Base-by-base conservation (phyloP, 2,113 vertebrate genomes). In the Pseudopodoces humilis region DNA sequence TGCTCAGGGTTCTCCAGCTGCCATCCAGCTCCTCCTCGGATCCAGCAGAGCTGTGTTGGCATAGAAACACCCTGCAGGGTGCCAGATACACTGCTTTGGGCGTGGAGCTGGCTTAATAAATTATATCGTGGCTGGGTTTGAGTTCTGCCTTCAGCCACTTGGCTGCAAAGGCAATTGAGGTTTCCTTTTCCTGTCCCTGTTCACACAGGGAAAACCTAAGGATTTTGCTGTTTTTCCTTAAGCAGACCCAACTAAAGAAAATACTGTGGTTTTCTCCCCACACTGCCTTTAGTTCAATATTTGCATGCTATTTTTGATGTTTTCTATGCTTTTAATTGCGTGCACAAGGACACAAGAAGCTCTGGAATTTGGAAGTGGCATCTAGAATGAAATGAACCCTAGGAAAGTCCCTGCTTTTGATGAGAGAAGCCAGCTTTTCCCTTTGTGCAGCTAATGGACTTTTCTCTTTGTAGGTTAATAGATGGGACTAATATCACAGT, bases 401-500 rank as follows among this genome's bases (percentile, higher is more conserved):
- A 12, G 58, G 56, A 58, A 88, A 63, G 55, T 69, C 33, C 35
- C 47, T 68, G 80, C 65, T 81, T 92, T 77, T 83, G 27, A 35
- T 63, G 56, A 75, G 55, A 80, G 74, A 67, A 90, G 30, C 4
- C 24, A 82, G 62, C 62, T 88, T 78, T 69, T 67, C 30, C 10
- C 79, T 93, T 88, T 69, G 35, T 80, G 35, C 39, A 46, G 41
- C 77, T 95, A 94, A 96, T 96, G 90, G 88, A 64, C 91, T 96
- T 96, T 92, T 92, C 79, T 91, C 68, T 95, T 86, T 88, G 11
- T 97, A 99, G 99, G 94, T 96, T 99, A 86, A 98, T 99, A 52
- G 98, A 99, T 64, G 98, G 99, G n/a, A 96, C 98, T 92, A 99
- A 99, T 96, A 98, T 99, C 93, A 99, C 99, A 31, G 98, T 94